Evolutionary conservation across 2,113 vertebrate genomes (phyloP), one percentile per base, ranked within the genome.

Genomic region (Leiothrix lutea): DNA sequence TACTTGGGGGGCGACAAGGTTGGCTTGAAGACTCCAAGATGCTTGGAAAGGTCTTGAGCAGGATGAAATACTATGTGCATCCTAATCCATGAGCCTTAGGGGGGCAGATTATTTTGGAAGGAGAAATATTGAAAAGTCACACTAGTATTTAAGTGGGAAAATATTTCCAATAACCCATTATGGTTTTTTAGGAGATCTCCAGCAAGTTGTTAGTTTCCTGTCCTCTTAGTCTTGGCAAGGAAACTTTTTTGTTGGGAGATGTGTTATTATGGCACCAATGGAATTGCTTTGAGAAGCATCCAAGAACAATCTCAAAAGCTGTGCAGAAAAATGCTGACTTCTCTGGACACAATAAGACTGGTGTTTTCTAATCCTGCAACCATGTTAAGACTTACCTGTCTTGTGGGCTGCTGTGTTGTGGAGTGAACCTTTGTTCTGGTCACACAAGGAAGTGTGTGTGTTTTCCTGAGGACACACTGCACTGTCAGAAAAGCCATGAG

Each of bases 241-340:
- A 87, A 79, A 45, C 50, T 14, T 94, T 77, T 84, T 53, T 70
- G 38, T 36, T 90, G 58, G 66, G 83, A 93, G 54, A 73, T 50
- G 45, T 95, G 87, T 92, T 90, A 75, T 90, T 96, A 80, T 91
- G 93, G 74, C 79, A 93, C 35, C 71, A 69, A 57, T 66, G 48
- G 62, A 95, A 93, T 77, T 90, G 62, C 92, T 95, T 93, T 97
- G 91, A 93, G 89, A 86, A 67, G 12, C 48, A 86, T 95, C 87
- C 93, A 94, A 93, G 95, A 97, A 62, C 50, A 80, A 65, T 88
- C 66, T 87, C 50, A 42, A 45, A 61, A 70, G 33, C 79, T 82
- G 58, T 66, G 31, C 54, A 88, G 84, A 95, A 82, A 94, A 92
- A 48, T 65, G 38, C 28, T 64, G 14, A 61, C 40, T 85, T 90